Percentiles rank a stretch among this genome's conserved stretches.
Conservation (phyloP, 2,888 invertebrate genomes). For the Drosophila tanythrix region DNA sequence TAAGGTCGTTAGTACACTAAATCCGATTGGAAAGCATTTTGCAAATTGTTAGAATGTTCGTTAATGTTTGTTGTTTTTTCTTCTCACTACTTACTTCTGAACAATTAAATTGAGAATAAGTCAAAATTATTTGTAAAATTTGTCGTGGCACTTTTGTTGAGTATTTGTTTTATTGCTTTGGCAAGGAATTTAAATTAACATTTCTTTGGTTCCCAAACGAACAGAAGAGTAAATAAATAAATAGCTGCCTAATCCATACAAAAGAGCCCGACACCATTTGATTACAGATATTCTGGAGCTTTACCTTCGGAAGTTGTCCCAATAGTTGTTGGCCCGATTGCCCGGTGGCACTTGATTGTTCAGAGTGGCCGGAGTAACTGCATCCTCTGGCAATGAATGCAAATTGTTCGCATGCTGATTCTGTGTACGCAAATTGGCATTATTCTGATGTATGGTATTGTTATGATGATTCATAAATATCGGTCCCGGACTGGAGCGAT, state of each 20-base stretch:
- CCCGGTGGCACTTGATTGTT: constrained; percentile 97
- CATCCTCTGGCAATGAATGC: constrained; percentile 72
- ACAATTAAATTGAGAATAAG: constrained; percentile 27
- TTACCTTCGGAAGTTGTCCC: constrained; percentile 97
- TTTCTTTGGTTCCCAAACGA: constrained; percentile 37
- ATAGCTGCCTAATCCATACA: constrained; percentile 39
- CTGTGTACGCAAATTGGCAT: constrained; percentile 83
- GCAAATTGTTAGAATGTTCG: neutral
- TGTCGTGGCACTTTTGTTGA: constrained; percentile 36
- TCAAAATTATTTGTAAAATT: constrained; percentile 23
- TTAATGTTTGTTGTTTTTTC: neutral
- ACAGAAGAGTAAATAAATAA: constrained; percentile 24
- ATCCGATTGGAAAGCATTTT: neutral
- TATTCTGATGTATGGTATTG: constrained; percentile 84
- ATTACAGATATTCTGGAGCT: constrained; percentile 35
- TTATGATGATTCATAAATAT: constrained; percentile 85
- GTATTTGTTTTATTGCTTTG: constrained; percentile 51
- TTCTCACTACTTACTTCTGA: constrained; percentile 39
- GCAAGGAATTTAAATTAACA: constrained; percentile 39
- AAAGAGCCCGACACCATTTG: constrained; percentile 44
- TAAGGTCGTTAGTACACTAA: constrained; percentile 17
- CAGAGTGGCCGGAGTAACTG: constrained; percentile 85
- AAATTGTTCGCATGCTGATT: constrained; percentile 78
- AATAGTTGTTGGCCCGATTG: constrained; percentile 96
- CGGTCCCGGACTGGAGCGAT: constrained; percentile 80